Evolutionary conservation across 2,888 invertebrate genomes (phyloP).

Genomic region (Octodonta nipae): DNA sequence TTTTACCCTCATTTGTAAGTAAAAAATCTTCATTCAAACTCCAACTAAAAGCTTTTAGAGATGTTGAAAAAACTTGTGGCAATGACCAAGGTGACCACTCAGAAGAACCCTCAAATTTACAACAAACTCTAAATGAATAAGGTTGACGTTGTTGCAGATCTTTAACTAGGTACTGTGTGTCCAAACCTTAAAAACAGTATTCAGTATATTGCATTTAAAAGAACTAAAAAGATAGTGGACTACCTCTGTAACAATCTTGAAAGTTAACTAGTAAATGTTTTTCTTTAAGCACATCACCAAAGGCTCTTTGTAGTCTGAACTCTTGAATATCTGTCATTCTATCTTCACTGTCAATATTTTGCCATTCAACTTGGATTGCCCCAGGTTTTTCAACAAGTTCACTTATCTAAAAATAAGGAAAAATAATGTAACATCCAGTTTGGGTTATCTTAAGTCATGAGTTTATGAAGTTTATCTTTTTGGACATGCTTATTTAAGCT

Average conservation of each 20-base stretch:
- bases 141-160: conserved; percentile 35
- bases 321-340: conserved; percentile 35
- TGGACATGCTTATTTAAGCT: too few species aligned
- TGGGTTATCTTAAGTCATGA: too few species aligned
- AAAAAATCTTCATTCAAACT: conserved; percentile 31
- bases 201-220: not conserved
- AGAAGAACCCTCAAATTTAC: conserved; percentile 34
- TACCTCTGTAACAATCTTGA: conserved; percentile 35
- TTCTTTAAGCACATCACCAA: conserved; percentile 30
- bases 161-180: conserved; percentile 36
- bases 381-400: conserved; percentile 40
- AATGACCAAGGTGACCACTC: conserved; percentile 43
- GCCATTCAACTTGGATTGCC: conserved; percentile 41
- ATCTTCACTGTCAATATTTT: conserved; percentile 34
- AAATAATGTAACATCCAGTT: too few species aligned
- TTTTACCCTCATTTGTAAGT: conserved; percentile 38
- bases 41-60: conserved; percentile 40
- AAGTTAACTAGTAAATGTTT: conserved; percentile 27
- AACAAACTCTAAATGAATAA: conserved; percentile 43
- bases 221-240: conserved; percentile 2
- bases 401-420: conserved; percentile 39
- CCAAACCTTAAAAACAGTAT: conserved; percentile 29
- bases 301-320: conserved; percentile 36
- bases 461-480: too few species aligned
- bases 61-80: conserved; percentile 36